Base-by-base conservation (phyloP, 2,113 vertebrate genomes). In the Vidua macroura region DNA sequence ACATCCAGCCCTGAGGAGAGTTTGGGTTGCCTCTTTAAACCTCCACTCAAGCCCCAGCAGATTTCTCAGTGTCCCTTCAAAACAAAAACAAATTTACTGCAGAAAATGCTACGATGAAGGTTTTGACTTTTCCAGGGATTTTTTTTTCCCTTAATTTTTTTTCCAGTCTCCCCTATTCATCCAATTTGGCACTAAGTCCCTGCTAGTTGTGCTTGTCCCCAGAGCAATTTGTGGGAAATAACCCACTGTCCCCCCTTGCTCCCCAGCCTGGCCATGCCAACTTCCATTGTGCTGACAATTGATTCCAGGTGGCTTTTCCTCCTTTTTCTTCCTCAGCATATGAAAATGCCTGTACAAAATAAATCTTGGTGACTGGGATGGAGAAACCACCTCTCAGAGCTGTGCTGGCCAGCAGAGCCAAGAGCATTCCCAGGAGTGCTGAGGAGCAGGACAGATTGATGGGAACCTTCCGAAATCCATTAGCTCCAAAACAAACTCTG, bases 251-350 rank as follows among this genome's bases (percentile, higher is more conserved):
- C 91, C 88, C 48, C 91, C 64, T 93, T 82, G 92, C 91, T 93
- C 91, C 79, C 91, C 69, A 84, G 94, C 4, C 30, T 76, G 70
- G 63, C 94, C 53, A 86, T 95, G 92, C 93, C 94, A 96, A 14
- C 93, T 92, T 78, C 88, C 88, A 97, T 91, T 94, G 92, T 96
- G 79, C 90, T 94, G 69, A 84, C 85, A 92, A 97, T 88, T 88
- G 79, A 83, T 93, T 96, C 92, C 87, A 94, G 93, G 92, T 92
- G 92, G 21, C 4, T 39, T 56, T 77, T 33, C 51, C 67, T 64
- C 55, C 12, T 10, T 78, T 52, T 76, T 49, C 68, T n/a, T 12
- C 6, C 33, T 70, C 41, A 77, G 82, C 72, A 41, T 63, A 81
- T 62, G 86, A 94, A 91, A 93, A 95, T 67, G 63, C 85, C 85